These are phyloP conservation scores for Drosophila barbarae DNA, from an alignment of 2,888 invertebrate genomes.

Conservation along the genomic window DNA sequence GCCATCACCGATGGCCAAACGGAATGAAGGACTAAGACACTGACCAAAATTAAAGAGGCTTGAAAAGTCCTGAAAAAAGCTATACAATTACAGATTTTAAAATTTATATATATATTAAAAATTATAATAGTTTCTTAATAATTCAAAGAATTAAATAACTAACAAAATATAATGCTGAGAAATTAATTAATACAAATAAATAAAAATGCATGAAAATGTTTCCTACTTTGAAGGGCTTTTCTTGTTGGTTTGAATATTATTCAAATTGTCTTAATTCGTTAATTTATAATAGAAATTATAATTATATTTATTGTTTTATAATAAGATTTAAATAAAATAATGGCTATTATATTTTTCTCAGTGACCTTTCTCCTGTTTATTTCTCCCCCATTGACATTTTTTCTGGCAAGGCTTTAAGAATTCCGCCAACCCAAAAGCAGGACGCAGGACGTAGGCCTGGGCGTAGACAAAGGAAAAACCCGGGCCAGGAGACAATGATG, in stretches of 20 bases:
- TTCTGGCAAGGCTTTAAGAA: constrained; percentile 29
- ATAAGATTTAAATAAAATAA: neutral
- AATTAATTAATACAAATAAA: neutral
- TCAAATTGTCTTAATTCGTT: too few relatives aligned
- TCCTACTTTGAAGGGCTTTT: too few relatives aligned
- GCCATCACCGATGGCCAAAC: constrained; percentile 35
- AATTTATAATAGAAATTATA: too few relatives aligned
- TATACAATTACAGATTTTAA: too few relatives aligned
- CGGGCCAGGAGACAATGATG: constrained; percentile 55
- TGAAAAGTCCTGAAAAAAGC: neutral
- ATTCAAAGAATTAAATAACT: neutral
- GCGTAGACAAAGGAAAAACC: constrained; percentile 52
- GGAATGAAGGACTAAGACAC: constrained; percentile 11
- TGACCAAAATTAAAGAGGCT: neutral
- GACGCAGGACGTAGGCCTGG: constrained; percentile 24
- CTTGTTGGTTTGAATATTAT: too few relatives aligned
- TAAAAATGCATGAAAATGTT: too few relatives aligned
- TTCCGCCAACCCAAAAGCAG: neutral
- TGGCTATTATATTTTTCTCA: neutral
- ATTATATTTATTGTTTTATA: too few relatives aligned
- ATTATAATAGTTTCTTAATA: too few relatives aligned
- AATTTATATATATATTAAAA: too few relatives aligned
- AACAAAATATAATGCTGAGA: neutral
- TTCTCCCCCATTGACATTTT: constrained; percentile 1
- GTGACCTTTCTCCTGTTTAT: constrained; percentile 1